Evolutionary conservation across 2,797 vertebrate genomes (phyloP).

Genomic region (Crocodylus rhombifer): DNA sequence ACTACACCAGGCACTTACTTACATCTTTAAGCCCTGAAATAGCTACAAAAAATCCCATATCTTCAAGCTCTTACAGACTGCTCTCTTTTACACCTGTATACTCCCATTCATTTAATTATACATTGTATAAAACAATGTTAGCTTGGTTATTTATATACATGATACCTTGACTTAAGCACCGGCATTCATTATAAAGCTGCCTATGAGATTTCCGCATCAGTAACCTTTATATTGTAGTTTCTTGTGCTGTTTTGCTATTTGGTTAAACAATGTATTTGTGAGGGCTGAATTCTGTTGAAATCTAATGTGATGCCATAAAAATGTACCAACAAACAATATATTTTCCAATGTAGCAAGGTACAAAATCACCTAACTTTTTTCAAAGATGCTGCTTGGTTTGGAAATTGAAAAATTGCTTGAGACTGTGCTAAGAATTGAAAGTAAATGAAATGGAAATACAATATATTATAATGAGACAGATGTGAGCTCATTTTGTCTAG

Average conservation of each 20-base stretch:
- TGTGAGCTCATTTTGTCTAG: constrained; percentile 64
- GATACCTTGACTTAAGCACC: neutral
- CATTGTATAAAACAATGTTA: neutral
- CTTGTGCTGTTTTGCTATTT: neutral
- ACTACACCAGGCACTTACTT: constrained; percentile 28
- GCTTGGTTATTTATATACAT: neutral
- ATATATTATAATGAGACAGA: constrained; percentile 75
- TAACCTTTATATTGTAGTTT: neutral
- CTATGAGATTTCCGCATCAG: neutral
- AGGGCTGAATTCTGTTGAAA: neutral
- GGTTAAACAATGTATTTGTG: neutral
- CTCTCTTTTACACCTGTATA: neutral
- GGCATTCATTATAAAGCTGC: neutral
- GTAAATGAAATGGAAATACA: constrained; percentile 73
- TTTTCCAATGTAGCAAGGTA: neutral
- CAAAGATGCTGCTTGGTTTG: constrained; percentile 18
- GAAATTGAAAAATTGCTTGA: constrained; percentile 68
- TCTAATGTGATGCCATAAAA: neutral
- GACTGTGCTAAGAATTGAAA: constrained; percentile 65
- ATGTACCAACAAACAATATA: neutral
- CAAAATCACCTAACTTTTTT: constrained; percentile 19
- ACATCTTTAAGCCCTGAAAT: neutral
- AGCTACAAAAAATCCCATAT: neutral
- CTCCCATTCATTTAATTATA: neutral
- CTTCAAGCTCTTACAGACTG: neutral